Evolutionary conservation across 1,140 invertebrate species (phyloP).

Genomic region (Gryllus bimaculatus): DNA sequence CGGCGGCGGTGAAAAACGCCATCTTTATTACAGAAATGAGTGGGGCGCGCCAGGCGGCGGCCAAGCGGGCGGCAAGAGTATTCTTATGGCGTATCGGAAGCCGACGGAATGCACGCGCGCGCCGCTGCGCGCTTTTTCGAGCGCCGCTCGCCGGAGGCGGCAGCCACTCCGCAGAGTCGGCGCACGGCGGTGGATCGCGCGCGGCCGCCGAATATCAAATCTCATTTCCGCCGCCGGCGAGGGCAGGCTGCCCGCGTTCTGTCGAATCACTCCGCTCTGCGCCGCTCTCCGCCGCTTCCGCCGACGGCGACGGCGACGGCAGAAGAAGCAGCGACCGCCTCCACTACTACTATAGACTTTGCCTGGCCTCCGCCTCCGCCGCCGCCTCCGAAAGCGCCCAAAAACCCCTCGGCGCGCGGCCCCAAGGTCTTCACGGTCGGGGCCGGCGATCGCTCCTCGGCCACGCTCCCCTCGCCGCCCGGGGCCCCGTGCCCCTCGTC

Average conservation of each 20-base stretch:
- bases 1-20: neutral
- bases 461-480: no score
- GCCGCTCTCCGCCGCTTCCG: slow-evolving; percentile 1
- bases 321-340: no score
- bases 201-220: neutral
- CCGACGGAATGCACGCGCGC: neutral
- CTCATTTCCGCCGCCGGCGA: neutral
- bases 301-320: no score
- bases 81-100: neutral
- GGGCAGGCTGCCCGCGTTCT: neutral
- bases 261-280: slow-evolving; percentile 3
- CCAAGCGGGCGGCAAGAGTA: neutral
- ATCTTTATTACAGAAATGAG: slow-evolving; percentile 5
- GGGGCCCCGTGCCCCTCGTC: neutral
- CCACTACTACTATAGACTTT: neutral
- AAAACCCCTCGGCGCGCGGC: neutral
- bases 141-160: no score
- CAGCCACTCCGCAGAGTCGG: no score
- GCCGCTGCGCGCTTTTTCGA: neutral
- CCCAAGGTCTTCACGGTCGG: neutral
- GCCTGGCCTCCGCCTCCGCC: no score
- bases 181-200: neutral
- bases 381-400: neutral
- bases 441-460: neutral
- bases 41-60: neutral